These are phyloP conservation scores for Cantharis rufa DNA, from an alignment of 2,888 invertebrate genomes.

Conservation along the genomic window DNA sequence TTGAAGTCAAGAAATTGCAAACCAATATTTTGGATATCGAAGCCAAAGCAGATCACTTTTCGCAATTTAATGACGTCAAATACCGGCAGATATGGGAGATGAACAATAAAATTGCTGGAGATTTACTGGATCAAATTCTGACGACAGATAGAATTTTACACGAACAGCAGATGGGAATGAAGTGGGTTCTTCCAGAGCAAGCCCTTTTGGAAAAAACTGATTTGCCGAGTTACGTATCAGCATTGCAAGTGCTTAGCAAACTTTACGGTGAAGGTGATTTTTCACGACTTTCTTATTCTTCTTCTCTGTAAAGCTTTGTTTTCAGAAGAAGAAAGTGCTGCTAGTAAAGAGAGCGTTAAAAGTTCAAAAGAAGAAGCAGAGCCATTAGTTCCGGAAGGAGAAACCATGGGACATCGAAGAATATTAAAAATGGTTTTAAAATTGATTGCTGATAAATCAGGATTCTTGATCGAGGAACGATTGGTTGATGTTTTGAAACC, in stretches of 20 bases:
- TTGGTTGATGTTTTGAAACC: constrained; percentile 67
- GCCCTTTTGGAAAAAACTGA: constrained; percentile 53
- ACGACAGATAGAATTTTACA: constrained; percentile 64
- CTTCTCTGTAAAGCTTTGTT: neutral
- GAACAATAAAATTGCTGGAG: constrained; percentile 60
- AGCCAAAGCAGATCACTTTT: constrained; percentile 70
- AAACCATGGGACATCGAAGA: constrained; percentile 31
- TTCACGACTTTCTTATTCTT: neutral
- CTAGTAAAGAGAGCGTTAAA: neutral
- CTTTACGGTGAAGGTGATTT: constrained; percentile 15
- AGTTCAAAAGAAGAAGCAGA: neutral
- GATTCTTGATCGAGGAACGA: constrained; percentile 75
- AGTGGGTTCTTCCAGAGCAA: constrained; percentile 59
- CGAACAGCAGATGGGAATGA: constrained; percentile 65
- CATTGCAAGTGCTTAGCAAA: constrained; percentile 4
- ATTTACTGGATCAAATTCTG: constrained; percentile 60
- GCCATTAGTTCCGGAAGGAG: neutral
- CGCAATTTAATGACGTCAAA: constrained; percentile 66
- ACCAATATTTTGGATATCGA: constrained; percentile 70
- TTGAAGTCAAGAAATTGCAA: constrained; percentile 69
- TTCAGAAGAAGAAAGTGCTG: neutral
- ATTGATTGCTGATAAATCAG: constrained; percentile 71
- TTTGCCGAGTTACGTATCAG: constrained; percentile 54
- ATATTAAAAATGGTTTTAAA: constrained; percentile 67
- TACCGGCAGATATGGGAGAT: constrained; percentile 66